Conservation (phyloP, 2,888 invertebrate species). For the Timema cristinae region DNA sequence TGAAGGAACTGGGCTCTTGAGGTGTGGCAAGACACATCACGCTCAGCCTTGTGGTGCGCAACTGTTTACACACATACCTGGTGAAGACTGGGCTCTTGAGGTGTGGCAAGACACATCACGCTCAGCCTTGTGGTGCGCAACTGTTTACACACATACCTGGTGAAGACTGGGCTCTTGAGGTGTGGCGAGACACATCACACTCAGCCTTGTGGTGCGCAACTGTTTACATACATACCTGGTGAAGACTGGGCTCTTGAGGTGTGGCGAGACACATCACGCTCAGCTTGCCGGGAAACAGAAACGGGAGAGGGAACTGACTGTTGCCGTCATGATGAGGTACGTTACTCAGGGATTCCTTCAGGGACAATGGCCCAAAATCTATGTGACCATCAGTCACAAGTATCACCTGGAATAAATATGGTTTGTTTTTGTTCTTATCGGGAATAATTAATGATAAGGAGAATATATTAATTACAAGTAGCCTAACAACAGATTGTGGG, state of each 20-base stretch:
- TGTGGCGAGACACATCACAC: constrained; percentile 40
- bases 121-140: no score
- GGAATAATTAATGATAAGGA: neutral
- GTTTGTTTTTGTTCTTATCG: neutral
- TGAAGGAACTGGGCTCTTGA: no score
- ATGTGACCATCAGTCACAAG: constrained; percentile 72
- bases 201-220: no score
- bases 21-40: no score
- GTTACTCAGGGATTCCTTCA: constrained; percentile 54
- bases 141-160: no score
- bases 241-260: constrained; percentile 41
- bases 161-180: constrained; percentile 42
- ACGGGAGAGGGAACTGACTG: constrained; percentile 65
- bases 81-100: no score
- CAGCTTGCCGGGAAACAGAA: constrained; percentile 76
- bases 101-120: no score
- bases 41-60: no score
- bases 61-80: no score
- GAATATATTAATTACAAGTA: no score
- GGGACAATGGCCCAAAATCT: constrained; percentile 62
- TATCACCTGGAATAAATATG: constrained; percentile 51
- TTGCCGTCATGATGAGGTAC: constrained; percentile 46
- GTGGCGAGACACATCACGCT: constrained; percentile 47
- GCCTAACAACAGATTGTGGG: no score
- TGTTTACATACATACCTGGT: constrained; percentile 34